Conservation (phyloP, 2,797 vertebrate genomes). For the Cyprinella venusta region DNA sequence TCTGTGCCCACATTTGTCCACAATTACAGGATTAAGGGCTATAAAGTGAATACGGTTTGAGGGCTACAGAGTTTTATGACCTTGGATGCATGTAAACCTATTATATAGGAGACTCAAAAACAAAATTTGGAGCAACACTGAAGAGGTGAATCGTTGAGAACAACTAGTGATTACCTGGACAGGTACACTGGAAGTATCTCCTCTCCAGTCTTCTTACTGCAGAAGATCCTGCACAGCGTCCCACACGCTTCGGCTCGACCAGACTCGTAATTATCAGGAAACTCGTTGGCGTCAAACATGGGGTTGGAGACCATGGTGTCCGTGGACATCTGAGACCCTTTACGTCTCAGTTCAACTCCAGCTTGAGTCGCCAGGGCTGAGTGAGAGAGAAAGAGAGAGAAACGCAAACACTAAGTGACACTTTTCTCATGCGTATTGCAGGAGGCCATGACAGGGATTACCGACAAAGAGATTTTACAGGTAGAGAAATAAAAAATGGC, state of each 20-base stretch:
- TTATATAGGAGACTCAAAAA: background rate
- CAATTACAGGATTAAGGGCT: too few species aligned
- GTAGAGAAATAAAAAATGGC: background rate
- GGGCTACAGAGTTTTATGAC: too few species aligned
- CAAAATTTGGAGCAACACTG: background rate
- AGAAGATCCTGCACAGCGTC: slow-evolving; percentile 93
- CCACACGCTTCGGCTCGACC: slow-evolving; percentile 92
- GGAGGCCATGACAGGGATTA: slow-evolving; percentile 51
- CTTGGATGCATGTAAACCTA: background rate
- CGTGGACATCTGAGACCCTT: slow-evolving; percentile 89
- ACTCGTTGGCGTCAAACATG: slow-evolving; percentile 85
- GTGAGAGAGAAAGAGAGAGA: slow-evolving; percentile 62
- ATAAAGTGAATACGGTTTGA: too few species aligned
- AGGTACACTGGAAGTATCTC: slow-evolving; percentile 91
- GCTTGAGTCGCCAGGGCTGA: slow-evolving; percentile 87
- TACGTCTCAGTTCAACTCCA: slow-evolving; percentile 85
- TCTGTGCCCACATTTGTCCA: too few species aligned
- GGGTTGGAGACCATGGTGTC: slow-evolving; percentile 88
- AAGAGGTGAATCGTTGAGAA: background rate
- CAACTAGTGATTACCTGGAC: slow-evolving; percentile 80
- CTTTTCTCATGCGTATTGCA: background rate
- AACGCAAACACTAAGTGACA: slow-evolving; percentile 33
- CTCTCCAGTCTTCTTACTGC: slow-evolving; percentile 94
- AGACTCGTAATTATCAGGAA: slow-evolving; percentile 91
- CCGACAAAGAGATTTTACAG: slow-evolving; percentile 60